These are phyloP conservation scores for Rhagonycha lutea DNA, from an alignment of 2,888 invertebrate genomes.

Conservation along the genomic window DNA sequence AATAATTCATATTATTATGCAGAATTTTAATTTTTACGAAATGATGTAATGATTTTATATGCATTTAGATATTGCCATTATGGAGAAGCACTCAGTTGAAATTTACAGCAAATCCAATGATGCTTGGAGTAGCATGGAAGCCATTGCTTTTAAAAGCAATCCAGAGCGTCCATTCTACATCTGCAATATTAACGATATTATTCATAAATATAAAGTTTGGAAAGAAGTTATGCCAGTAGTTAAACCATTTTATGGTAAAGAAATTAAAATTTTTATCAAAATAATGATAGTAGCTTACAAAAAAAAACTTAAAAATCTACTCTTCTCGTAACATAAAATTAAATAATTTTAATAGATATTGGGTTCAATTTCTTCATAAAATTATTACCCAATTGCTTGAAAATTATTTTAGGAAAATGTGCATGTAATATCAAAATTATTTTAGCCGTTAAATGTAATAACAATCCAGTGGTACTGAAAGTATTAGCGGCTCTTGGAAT, in stretches of 20 bases:
- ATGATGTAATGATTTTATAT: too few species aligned
- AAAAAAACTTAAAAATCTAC: too few species aligned
- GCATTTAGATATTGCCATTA: not conserved
- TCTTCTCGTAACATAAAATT: too few species aligned
- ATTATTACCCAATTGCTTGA: too few species aligned
- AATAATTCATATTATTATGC: too few species aligned
- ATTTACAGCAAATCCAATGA: not conserved
- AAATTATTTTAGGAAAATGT: too few species aligned
- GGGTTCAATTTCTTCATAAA: not conserved
- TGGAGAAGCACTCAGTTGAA: not conserved
- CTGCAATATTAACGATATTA: conserved; percentile 84
- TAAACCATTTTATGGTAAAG: conserved; percentile 86
- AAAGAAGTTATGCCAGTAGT: conserved; percentile 82
- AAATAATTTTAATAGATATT: not conserved
- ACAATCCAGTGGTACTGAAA: conserved; percentile 79
- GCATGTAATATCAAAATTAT: not conserved
- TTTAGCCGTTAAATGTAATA: conserved; percentile 95
- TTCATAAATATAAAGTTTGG: conserved; percentile 83
- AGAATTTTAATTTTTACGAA: too few species aligned
- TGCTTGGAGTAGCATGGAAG: not conserved
- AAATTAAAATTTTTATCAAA: not conserved
- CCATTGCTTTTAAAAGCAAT: conserved; percentile 63
- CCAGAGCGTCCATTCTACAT: conserved; percentile 93
- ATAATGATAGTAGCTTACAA: not conserved
- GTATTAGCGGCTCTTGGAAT: conserved; percentile 85